Conservation (phyloP, 2,797 vertebrate genomes). For the Columba guinea region DNA sequence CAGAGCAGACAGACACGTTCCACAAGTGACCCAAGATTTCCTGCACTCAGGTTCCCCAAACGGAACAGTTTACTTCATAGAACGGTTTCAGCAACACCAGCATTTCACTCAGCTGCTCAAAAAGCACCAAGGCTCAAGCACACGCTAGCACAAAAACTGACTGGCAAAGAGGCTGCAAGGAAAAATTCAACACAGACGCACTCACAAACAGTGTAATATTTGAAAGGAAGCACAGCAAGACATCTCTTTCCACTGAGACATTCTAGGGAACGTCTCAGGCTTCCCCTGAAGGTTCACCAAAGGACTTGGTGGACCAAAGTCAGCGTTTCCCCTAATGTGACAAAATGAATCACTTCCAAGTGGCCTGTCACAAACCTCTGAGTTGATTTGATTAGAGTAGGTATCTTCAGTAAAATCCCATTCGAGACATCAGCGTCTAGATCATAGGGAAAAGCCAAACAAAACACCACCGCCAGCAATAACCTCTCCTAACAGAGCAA, state of each 20-base stretch:
- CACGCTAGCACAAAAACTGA: background rate
- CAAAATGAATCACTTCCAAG: background rate
- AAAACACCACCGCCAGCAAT: background rate
- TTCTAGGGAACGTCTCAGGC: fast-evolving
- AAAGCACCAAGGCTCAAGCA: background rate
- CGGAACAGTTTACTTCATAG: background rate
- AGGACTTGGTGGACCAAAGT: background rate
- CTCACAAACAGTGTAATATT: background rate
- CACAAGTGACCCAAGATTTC: background rate
- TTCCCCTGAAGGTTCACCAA: background rate
- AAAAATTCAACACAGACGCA: background rate
- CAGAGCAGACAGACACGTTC: background rate
- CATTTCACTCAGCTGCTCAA: background rate
- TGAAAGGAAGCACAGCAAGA: background rate
- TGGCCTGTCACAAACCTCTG: background rate
- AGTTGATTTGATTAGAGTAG: background rate
- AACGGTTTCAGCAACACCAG: background rate
- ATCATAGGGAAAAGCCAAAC: background rate
- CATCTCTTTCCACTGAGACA: background rate
- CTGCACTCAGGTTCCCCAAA: background rate
- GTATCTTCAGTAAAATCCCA: background rate
- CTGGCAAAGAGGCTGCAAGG: background rate
- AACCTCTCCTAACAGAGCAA: constrained; percentile 1
- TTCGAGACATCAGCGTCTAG: background rate
- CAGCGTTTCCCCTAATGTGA: background rate